phyloP scores from a whole-genome alignment of 1,140 invertebrate species.

The Zeugodacus cucurbitae region DNA sequence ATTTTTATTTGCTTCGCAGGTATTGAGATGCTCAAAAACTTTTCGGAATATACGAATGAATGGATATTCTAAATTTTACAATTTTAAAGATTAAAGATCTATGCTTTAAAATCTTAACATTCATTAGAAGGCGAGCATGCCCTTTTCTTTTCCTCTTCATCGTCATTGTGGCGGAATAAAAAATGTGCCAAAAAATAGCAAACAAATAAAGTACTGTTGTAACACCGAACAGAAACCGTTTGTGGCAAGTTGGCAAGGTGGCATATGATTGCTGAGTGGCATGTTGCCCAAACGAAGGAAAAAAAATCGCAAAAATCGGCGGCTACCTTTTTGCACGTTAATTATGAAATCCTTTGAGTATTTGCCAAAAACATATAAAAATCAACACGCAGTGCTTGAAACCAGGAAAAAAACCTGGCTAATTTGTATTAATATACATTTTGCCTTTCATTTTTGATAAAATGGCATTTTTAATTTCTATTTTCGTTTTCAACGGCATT shows the following conservation, averaged over 20 bases:
- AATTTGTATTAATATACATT: conserved; percentile 33
- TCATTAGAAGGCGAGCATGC: no score
- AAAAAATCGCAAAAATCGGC: background rate
- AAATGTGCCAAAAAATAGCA: background rate
- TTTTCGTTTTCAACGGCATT: conserved; percentile 29
- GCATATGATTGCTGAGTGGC: background rate
- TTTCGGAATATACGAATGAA: no score
- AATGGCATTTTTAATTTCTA: conserved; percentile 38
- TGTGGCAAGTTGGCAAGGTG: conserved; percentile 13
- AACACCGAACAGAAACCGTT: background rate
- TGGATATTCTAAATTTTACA: no score
- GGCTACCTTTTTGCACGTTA: conserved; percentile 32
- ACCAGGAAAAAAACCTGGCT: background rate
- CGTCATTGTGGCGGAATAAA: background rate
- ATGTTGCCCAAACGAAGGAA: background rate
- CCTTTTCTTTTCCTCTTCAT: no score
- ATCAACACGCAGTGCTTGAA: background rate
- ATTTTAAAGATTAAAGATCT: no score
- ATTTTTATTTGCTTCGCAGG: no score
- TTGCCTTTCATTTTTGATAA: conserved; percentile 26
- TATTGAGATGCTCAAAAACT: no score
- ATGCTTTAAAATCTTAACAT: no score
- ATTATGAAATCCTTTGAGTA: conserved; percentile 36
- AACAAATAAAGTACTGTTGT: background rate
- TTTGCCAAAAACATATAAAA: conserved; percentile 40